phyloP scores from a whole-genome alignment of 1,140 invertebrate species.

The Proales similis region DNA sequence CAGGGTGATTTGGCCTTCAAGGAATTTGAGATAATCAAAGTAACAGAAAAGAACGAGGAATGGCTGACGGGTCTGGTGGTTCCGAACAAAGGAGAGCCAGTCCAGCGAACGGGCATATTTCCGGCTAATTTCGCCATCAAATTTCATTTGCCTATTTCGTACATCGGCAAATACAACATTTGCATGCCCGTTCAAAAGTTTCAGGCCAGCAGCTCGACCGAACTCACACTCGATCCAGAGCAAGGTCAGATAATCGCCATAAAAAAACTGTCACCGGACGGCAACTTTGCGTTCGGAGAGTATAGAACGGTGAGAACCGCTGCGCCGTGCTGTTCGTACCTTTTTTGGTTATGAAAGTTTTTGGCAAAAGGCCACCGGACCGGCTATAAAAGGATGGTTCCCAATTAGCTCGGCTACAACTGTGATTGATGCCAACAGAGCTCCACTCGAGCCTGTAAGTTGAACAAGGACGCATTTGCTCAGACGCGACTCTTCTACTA shows the following conservation, averaged over 20 bases:
- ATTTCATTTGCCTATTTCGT: constrained; percentile 40
- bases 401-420: constrained; percentile 11
- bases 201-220: constrained; percentile 38
- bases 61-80: constrained; percentile 94
- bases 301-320: too few relatives aligned
- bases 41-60: constrained; percentile 66
- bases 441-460: too few relatives aligned
- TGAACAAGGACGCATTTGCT: too few relatives aligned
- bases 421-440: background rate
- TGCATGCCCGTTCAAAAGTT: constrained; percentile 32
- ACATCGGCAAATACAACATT: constrained; percentile 5
- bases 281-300: constrained; percentile 32
- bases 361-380: too few relatives aligned
- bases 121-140: constrained; percentile 61
- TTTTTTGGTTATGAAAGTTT: too few relatives aligned
- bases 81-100: constrained; percentile 49
- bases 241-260: constrained; percentile 43
- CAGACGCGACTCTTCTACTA: too few relatives aligned
- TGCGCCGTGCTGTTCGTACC: too few relatives aligned
- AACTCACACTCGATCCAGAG: constrained; percentile 42
- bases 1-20: constrained; percentile 82
- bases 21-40: constrained; percentile 72
- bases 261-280: constrained; percentile 32
- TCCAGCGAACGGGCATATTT: constrained; percentile 71
- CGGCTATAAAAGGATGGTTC: constrained; percentile 35